Evolutionary conservation across 2,113 vertebrate genomes (phyloP).

Genomic region (Nannospalax galili): DNA sequence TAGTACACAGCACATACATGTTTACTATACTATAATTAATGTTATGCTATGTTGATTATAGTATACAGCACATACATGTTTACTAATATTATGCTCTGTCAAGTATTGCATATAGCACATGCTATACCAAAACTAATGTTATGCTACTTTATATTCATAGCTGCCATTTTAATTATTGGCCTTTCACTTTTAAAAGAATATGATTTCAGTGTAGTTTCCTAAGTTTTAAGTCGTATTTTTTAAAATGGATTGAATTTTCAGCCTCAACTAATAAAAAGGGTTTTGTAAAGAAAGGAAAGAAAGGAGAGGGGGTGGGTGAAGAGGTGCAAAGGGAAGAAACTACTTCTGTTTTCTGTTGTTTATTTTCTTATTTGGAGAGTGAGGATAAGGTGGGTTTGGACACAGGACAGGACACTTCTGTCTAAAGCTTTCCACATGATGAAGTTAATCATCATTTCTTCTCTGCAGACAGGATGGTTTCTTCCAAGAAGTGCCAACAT

Average conservation of each 20-base stretch:
- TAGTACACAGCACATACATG: no score
- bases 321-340: not conserved
- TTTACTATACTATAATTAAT: no score
- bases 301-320: not conserved
- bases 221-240: slow-evolving; percentile 28
- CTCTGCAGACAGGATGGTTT: slow-evolving; percentile 63
- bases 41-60: no score
- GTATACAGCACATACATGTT: no score
- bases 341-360: not conserved
- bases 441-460: slow-evolving; percentile 29
- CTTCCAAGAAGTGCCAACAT: slow-evolving; percentile 81
- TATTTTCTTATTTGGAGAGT: not conserved
- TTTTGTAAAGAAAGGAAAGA: not conserved
- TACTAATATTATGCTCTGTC: no score
- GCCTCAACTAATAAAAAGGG: not conserved
- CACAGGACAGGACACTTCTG: not conserved
- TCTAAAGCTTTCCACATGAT: slow-evolving; percentile 30
- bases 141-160: not conserved
- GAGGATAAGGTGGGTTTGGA: not conserved
- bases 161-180: not conserved
- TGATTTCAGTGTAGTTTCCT: not conserved
- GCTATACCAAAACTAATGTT: not conserved
- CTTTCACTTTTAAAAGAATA: not conserved
- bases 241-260: not conserved
- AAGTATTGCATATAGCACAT: no score